These are phyloP conservation scores for Pseudachorutes palmiensis DNA, from an alignment of 1,140 invertebrate species.

Conservation along the genomic window DNA sequence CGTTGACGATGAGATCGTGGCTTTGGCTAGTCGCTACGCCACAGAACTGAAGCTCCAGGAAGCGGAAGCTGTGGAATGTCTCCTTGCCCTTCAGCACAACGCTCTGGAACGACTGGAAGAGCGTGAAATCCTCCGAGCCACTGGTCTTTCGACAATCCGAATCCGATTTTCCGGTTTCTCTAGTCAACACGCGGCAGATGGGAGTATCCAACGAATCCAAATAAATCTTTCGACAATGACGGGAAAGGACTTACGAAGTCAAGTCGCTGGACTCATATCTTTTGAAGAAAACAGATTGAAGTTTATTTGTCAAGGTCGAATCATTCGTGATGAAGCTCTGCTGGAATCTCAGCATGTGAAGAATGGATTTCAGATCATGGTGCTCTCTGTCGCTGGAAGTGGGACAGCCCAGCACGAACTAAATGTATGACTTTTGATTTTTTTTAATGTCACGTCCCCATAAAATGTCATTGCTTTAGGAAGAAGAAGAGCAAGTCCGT, in stretches of 20 bases:
- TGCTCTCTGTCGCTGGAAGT: conserved; percentile 44
- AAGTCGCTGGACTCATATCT: conserved; percentile 47
- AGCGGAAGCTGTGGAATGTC: conserved; percentile 46
- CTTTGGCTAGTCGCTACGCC: conserved; percentile 51
- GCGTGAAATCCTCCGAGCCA: conserved; percentile 52
- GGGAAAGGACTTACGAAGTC: conserved; percentile 50
- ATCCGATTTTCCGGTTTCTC: conserved; percentile 47
- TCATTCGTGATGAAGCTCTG: conserved; percentile 49
- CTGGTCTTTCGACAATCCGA: conserved; percentile 56
- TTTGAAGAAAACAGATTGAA: conserved; percentile 52
- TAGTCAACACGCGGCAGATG: conserved; percentile 10
- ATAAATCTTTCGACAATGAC: conserved; percentile 44
- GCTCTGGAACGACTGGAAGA: conserved; percentile 58
- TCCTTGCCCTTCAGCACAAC: conserved; percentile 56
- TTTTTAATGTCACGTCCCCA: background rate
- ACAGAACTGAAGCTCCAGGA: conserved; percentile 47
- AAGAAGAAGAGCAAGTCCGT: conserved; percentile 37
- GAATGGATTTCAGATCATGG: conserved; percentile 61
- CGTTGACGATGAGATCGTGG: conserved; percentile 44
- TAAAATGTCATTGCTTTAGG: background rate
- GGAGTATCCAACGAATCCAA: conserved; percentile 44
- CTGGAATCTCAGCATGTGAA: conserved; percentile 53
- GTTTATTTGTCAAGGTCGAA: conserved; percentile 56
- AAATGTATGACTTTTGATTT: background rate
- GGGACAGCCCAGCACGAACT: conserved; percentile 1